Percentiles rank a stretch among this genome's conserved stretches.
Evolutionary conservation across 2,888 invertebrate genomes (phyloP).

Genomic region (Drosophila limbata): DNA sequence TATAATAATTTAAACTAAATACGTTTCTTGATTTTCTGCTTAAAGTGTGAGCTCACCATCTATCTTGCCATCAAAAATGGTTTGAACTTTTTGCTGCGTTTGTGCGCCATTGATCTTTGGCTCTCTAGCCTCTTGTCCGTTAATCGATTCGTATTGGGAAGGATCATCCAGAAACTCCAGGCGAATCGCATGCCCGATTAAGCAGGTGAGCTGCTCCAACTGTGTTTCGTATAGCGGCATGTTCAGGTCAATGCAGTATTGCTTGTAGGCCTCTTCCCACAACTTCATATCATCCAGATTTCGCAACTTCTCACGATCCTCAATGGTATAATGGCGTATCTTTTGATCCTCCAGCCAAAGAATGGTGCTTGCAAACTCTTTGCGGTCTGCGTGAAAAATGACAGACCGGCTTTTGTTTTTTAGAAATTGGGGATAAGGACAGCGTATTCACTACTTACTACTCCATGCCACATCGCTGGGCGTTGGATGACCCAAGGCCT

Average conservation of each 20-base stretch:
- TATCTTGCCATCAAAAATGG: constrained; percentile 92
- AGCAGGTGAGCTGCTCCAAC: constrained; percentile 93
- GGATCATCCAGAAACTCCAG: constrained; percentile 92
- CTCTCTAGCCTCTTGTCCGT: constrained; percentile 87
- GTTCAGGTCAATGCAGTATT: constrained; percentile 91
- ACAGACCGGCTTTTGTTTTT: neutral
- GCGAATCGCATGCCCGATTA: constrained; percentile 93
- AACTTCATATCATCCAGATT: constrained; percentile 87
- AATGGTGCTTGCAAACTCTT: constrained; percentile 91
- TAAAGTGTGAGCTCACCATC: constrained; percentile 89
- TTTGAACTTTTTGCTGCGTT: constrained; percentile 88
- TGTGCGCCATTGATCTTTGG: constrained; percentile 86
- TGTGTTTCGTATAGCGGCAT: constrained; percentile 89
- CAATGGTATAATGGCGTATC: constrained; percentile 94
- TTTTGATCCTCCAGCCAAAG: constrained; percentile 97
- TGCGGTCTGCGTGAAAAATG: constrained; percentile 88
- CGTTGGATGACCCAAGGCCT: constrained; percentile 91
- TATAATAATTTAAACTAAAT: constrained; percentile 81
- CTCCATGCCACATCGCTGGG: constrained; percentile 90
- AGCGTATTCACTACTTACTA: constrained; percentile 86
- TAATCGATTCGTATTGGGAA: constrained; percentile 89
- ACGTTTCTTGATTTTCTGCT: neutral
- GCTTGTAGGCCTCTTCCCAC: constrained; percentile 90
- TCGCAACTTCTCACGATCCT: constrained; percentile 91
- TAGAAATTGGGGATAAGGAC: neutral